Base-by-base conservation (phyloP, 2,797 vertebrate species). In the Acestrorhynchus altus region DNA sequence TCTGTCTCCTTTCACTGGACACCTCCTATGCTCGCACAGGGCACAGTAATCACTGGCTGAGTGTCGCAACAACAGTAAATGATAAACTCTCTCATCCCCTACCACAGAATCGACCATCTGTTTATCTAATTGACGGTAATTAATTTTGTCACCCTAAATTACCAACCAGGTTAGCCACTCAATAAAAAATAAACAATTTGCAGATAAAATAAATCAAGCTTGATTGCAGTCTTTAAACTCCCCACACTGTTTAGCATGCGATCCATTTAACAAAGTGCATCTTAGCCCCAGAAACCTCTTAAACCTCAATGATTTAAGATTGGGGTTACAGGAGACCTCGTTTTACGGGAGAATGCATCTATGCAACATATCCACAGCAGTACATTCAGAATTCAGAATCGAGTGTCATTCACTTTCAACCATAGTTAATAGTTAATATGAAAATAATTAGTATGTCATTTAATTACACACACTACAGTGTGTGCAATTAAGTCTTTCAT, bases 71-170 rank as follows among this genome's bases (percentile, higher is more conserved):
- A 61, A 35, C 60, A 76, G 75, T 80, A 82, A 86, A 85, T 77
- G 82, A 86, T 64, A 81, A 79, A 74, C 69, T 44, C 81, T 35
- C 65, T 31, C 57, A 46, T 57, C 49, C 67, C 75, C 73, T 26
- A 72, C 46, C 74, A 76, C 49, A 12, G 16, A 77, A 79, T 66
- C 77, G 59, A 80, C 78, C 85, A 85, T 86, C 83, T 86, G 85
- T 75, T 86, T 82, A 82, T 82, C 73, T 83, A 86, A 86, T 85
- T 79, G 76, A 79, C 80, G 72, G 76, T 75, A 86, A 85, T 85
- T 85, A 77, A 82, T 83, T 49, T 71, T 85, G 83, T 76, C 76
- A 79, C 40, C 44, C 67, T 70, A 77, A 82, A 82, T 85, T 76
- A 81, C 74, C 64, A 77, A 79, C 66, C 66, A 75, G 72, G 81